Percentiles rank a stretch among this genome's conserved stretches.
Evolutionary conservation across 2,888 invertebrate genomes (phyloP).

Genomic region (Sylvicola cinctus): DNA sequence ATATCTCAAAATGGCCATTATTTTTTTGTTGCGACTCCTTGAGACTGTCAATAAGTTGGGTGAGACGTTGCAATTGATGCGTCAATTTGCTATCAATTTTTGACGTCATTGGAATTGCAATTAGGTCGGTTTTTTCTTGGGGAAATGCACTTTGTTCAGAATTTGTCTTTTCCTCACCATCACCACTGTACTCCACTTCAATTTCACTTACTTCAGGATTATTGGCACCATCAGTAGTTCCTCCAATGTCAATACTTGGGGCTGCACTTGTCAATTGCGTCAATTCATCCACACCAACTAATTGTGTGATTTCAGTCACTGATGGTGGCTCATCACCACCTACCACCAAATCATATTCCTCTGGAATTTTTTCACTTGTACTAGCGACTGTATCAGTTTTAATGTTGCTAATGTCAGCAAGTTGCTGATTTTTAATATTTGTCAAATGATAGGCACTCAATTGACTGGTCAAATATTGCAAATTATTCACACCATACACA

Average conservation of each 20-base stretch:
- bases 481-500: slow-evolving; percentile 8
- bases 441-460: slow-evolving; percentile 1
- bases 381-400: not conserved
- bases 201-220: slow-evolving; percentile 5
- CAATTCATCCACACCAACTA: no score
- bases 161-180: slow-evolving; percentile 15
- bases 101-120: slow-evolving; percentile 6
- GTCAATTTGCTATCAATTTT: slow-evolving; percentile 19
- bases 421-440: not conserved
- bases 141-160: slow-evolving; percentile 2
- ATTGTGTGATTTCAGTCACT: no score
- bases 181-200: slow-evolving; percentile 18
- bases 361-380: not conserved
- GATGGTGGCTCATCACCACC: not conserved
- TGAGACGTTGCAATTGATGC: slow-evolving; percentile 21
- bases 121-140: slow-evolving; percentile 5
- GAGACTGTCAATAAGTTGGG: slow-evolving; percentile 22
- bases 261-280: no score
- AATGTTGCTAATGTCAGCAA: no score
- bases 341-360: not conserved
- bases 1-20: slow-evolving; percentile 12
- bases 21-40: slow-evolving; percentile 16
- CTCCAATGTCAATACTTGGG: no score
- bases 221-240: no score
- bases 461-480: slow-evolving; percentile 2